Evolutionary conservation across 2,797 vertebrate genomes (phyloP), one percentile per base, ranked within the genome.

Genomic region (Lophius americanus): DNA sequence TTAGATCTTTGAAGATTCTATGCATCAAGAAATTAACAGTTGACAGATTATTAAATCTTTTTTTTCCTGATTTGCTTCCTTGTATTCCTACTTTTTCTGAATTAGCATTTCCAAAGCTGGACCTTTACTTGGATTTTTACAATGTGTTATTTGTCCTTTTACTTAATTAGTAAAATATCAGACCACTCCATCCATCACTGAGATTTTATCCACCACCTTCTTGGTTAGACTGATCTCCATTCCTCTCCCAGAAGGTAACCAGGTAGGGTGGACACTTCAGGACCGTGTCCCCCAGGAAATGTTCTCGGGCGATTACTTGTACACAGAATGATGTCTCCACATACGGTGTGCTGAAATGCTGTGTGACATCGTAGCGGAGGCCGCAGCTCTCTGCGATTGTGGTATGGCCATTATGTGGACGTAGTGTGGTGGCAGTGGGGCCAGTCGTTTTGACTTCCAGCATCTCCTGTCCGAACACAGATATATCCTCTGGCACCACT

Each of bases 211-310:
- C 44, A 0, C 37, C 78, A 39, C 74, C 75, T 50, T 70, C 71
- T 12, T 68, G 73, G 48, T 67, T 86, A 53, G 64, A 51, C 50
- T 72, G 64, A 55, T 70, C 82, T 35, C 59, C 51, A 65, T 36
- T 64, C 51, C 84, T 88, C 64, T 89, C 73, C 92, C 90, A 93
- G 49, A 92, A 75, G 3, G 89, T 91, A 70, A 86, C 86, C 51
- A 94, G 74, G 59, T 77, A 91, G 0, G 93, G 94, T 2, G 88
- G 87, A 76, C 94, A 95, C 58, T 56, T 86, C 1, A 91, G 68
- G 32, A 73, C 32, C 0, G 4, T 64, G 11, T 82, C 84, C 60
- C 33, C 83, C 12, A 55, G 60, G 56, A 41, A 36, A 1, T 70
- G 60, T 3, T 64, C 64, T 50, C 44, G 78, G 3, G 47, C 33